phyloP scores from a whole-genome alignment of 2,113 vertebrate genomes.

The Regulus satrapa region DNA sequence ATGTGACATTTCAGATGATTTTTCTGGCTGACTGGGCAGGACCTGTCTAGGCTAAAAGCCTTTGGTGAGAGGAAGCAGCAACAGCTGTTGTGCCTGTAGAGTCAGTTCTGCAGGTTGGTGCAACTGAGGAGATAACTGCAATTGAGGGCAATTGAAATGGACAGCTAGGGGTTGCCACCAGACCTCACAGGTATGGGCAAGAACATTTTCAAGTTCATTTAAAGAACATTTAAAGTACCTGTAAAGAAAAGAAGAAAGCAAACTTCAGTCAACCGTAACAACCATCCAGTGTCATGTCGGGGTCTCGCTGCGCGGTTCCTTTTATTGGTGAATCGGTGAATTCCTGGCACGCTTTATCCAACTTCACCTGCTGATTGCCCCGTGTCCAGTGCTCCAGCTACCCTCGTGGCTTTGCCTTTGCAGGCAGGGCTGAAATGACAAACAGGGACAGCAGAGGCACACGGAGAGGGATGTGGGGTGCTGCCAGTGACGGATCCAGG shows the following conservation, averaged over 20 bases:
- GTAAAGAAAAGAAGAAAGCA: background rate
- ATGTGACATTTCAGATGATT: background rate
- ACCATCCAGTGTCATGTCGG: too few species aligned
- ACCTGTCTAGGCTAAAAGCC: background rate
- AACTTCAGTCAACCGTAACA: background rate
- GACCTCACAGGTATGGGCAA: background rate
- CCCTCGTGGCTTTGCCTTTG: too few species aligned
- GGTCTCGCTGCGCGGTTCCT: too few species aligned
- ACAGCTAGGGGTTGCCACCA: background rate
- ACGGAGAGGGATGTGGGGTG: background rate
- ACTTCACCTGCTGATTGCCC: fast-evolving
- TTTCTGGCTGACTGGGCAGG: conserved; percentile 4
- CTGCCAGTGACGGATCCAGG: background rate
- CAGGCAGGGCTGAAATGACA: background rate
- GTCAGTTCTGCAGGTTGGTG: background rate
- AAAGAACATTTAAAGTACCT: too few species aligned
- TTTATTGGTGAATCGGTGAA: too few species aligned
- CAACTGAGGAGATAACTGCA: background rate
- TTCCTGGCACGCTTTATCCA: background rate
- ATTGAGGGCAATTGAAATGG: background rate
- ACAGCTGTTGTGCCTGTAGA: background rate
- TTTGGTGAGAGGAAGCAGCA: background rate
- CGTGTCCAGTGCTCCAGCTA: background rate
- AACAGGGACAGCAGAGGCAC: background rate
- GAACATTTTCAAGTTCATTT: too few species aligned